These are phyloP conservation scores for Pachyseris speciosa DNA, from an alignment of 64 coral and sea anemone genomes.

Conservation along the genomic window DNA sequence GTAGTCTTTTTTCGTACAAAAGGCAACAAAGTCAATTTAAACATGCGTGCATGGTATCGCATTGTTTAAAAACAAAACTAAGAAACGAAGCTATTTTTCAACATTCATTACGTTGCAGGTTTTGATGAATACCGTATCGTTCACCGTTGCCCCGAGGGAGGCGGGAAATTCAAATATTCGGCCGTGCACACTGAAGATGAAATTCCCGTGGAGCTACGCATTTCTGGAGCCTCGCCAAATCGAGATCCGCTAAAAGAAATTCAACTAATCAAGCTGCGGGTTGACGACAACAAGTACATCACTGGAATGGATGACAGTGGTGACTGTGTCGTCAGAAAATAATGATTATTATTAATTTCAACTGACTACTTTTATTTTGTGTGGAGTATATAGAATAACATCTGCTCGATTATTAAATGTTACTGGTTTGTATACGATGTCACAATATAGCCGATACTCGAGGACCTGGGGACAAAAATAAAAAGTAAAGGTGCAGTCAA, in stretches of 20 bases:
- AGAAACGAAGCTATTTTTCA: too few species aligned
- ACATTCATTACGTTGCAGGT: not conserved
- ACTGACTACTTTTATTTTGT: not conserved
- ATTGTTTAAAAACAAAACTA: too few species aligned
- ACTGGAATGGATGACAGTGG: conserved; percentile 29
- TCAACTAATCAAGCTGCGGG: conserved; percentile 17
- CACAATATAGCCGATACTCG: too few species aligned
- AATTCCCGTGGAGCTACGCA: not conserved
- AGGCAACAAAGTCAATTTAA: too few species aligned
- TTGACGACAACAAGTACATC: not conserved
- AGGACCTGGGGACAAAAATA: too few species aligned
- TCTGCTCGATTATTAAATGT: too few species aligned
- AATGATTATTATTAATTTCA: not conserved
- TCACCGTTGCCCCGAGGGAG: not conserved
- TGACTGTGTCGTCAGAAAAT: conserved; percentile 32
- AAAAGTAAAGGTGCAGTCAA: not conserved
- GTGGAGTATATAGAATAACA: not conserved
- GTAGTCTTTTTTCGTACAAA: too few species aligned
- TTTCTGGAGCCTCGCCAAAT: not conserved
- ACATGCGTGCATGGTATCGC: too few species aligned
- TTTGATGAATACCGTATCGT: conserved; percentile 39
- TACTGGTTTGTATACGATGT: too few species aligned
- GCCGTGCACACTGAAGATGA: conserved; percentile 2
- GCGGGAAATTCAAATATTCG: conserved; percentile 33
- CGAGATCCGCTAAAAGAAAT: conserved; percentile 33